Conservation (phyloP, 2,888 invertebrate species). For the Rhorus exstirpatorius region DNA sequence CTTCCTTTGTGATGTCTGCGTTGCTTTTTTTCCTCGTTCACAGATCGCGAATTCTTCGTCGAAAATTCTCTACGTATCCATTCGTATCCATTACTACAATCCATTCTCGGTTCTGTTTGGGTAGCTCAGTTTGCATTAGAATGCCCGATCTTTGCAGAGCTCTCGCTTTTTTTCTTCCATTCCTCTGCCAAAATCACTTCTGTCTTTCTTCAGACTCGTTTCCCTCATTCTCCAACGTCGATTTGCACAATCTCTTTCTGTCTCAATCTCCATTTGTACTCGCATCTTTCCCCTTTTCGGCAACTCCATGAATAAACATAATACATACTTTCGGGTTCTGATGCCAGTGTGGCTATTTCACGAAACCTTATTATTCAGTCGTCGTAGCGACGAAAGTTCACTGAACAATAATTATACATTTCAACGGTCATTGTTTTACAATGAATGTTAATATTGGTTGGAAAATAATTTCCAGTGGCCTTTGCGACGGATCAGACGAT, state of each 20-base stretch:
- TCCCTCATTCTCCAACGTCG: slow-evolving; percentile 35
- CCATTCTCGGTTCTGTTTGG: slow-evolving; percentile 44
- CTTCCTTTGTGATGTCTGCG: not conserved
- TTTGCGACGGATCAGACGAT: too few relatives aligned
- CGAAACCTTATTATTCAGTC: slow-evolving; percentile 50
- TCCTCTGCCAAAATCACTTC: slow-evolving; percentile 41
- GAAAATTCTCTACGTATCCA: slow-evolving; percentile 33
- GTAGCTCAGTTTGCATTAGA: slow-evolving; percentile 16
- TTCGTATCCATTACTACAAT: slow-evolving; percentile 50
- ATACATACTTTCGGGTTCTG: slow-evolving; percentile 60
- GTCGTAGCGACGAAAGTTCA: not conserved
- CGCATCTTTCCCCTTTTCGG: slow-evolving; percentile 26
- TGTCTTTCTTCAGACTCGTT: slow-evolving; percentile 28
- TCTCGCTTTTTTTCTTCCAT: not conserved
- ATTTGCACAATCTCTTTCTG: slow-evolving; percentile 55
- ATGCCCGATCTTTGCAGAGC: not conserved
- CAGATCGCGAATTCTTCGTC: slow-evolving; percentile 36
- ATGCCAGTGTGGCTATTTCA: slow-evolving; percentile 77
- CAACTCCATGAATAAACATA: slow-evolving; percentile 55
- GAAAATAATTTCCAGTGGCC: too few relatives aligned
- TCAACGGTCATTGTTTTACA: not conserved
- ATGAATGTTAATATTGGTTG: too few relatives aligned
- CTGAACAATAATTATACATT: not conserved
- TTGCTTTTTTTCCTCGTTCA: slow-evolving; percentile 22
- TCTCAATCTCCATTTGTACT: slow-evolving; percentile 39